phyloP scores from a whole-genome alignment of 1,140 invertebrate genomes.

The Cotesia chilonis region DNA sequence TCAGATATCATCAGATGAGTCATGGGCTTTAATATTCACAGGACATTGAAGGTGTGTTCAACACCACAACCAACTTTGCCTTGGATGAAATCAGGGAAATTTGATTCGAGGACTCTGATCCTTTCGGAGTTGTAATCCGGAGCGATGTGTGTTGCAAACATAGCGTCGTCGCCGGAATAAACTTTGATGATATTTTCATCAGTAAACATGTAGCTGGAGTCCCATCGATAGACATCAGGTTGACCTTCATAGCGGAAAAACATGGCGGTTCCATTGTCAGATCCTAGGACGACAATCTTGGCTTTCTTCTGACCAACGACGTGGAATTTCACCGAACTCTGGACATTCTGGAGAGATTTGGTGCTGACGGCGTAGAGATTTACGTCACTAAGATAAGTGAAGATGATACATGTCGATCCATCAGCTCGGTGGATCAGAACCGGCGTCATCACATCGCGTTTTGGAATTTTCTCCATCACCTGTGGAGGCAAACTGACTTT shows the following conservation, averaged over 20 bases:
- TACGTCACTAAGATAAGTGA: slow-evolving; percentile 69
- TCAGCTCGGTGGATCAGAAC: slow-evolving; percentile 63
- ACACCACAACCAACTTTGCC: slow-evolving; percentile 70
- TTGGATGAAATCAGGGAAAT: slow-evolving; percentile 72
- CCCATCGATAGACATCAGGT: slow-evolving; percentile 65
- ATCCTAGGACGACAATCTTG: slow-evolving; percentile 69
- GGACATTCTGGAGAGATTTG: slow-evolving; percentile 66
- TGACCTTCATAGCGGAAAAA: slow-evolving; percentile 69
- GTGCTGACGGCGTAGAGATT: slow-evolving; percentile 69
- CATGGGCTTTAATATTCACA: slow-evolving; percentile 52
- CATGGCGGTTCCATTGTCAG: slow-evolving; percentile 69
- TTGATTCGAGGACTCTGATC: slow-evolving; percentile 71
- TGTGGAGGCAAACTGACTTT: slow-evolving; percentile 69
- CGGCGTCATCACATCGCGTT: slow-evolving; percentile 70
- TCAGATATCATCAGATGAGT: too few relatives aligned
- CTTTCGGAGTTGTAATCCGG: slow-evolving; percentile 67
- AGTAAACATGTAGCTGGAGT: slow-evolving; percentile 50
- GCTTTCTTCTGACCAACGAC: slow-evolving; percentile 68
- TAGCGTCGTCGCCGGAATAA: slow-evolving; percentile 63
- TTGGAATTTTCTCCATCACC: slow-evolving; percentile 55
- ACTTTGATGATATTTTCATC: slow-evolving; percentile 64
- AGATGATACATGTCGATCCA: slow-evolving; percentile 66
- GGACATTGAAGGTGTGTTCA: slow-evolving; percentile 65
- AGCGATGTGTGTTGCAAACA: slow-evolving; percentile 68
- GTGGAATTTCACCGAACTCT: slow-evolving; percentile 64